Conservation (phyloP, 2,888 invertebrate genomes). For the Empis stercorea region DNA sequence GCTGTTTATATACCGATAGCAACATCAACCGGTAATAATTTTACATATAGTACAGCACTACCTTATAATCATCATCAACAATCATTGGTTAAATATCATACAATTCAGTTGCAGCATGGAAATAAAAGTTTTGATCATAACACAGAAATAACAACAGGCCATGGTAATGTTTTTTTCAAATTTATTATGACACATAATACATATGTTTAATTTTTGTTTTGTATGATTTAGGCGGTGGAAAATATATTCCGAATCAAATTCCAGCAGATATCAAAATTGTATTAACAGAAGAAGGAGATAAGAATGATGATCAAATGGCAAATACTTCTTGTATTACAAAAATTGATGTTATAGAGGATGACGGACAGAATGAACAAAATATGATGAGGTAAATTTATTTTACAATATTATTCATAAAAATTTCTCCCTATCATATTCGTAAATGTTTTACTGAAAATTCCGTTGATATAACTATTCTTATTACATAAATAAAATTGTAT, state of each 20-base stretch:
- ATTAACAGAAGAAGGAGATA: neutral
- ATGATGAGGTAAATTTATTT: constrained; percentile 28
- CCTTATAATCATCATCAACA: constrained; percentile 20
- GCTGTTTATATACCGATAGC: constrained; percentile 34
- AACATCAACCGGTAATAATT: constrained; percentile 13
- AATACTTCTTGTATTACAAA: constrained; percentile 12
- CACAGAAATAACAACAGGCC: neutral
- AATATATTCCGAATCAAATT: neutral
- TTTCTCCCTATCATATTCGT: too few species aligned
- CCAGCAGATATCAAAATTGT: neutral
- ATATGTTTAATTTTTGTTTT: too few species aligned
- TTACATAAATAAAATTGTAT: too few species aligned
- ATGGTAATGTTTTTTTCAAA: too few species aligned
- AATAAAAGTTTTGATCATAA: constrained; percentile 3
- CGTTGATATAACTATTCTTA: too few species aligned
- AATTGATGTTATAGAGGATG: constrained; percentile 37
- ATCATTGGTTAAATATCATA: constrained; percentile 34
- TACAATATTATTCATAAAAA: too few species aligned
- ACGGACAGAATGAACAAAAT: constrained; percentile 33
- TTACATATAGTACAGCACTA: constrained; percentile 9
- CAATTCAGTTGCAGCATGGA: constrained; percentile 31
- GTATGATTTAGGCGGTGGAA: neutral
- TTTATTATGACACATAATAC: too few species aligned
- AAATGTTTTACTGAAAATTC: too few species aligned
- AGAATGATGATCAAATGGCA: constrained; percentile 13